Conservation (phyloP, 2,113 vertebrate species). For the Lipophrys pholis region DNA sequence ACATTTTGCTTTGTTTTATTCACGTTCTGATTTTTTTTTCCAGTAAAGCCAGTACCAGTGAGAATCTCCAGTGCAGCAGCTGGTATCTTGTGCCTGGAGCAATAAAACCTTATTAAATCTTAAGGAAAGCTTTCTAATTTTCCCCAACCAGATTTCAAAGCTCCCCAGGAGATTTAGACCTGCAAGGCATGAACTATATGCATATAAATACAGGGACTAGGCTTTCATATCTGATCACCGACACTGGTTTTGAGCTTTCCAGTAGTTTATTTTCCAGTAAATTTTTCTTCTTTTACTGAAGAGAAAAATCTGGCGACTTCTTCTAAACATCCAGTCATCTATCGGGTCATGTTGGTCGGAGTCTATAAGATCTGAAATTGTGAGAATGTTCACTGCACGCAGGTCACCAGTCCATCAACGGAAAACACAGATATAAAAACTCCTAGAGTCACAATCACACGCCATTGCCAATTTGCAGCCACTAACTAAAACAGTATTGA, state of each 20-base stretch:
- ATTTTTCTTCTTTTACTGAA: too few relatives aligned
- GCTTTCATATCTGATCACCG: background rate
- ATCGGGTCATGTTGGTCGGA: too few relatives aligned
- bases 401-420: too few relatives aligned
- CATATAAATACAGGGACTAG: background rate
- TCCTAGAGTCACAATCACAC: too few relatives aligned
- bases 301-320: too few relatives aligned
- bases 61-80: constrained; percentile 24
- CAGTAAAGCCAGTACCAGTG: constrained; percentile 1
- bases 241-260: background rate
- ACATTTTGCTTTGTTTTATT: background rate
- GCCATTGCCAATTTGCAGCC: too few relatives aligned
- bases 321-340: too few relatives aligned
- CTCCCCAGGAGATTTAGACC: constrained; percentile 17
- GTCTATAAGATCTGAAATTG: too few relatives aligned
- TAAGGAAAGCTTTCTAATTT: constrained; percentile 4
- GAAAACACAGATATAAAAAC: too few relatives aligned
- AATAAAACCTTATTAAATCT: constrained; percentile 13
- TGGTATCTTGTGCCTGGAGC: constrained; percentile 27
- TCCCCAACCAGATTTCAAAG: constrained; percentile 21
- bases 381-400: too few relatives aligned
- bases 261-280: too few relatives aligned
- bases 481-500: too few relatives aligned
- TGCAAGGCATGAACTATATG: background rate
- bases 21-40: background rate